Percentiles rank a stretch among this genome's conserved stretches.
Evolutionary conservation across 2,888 invertebrate species (phyloP).

Genomic region (Hydrotaea cyrtoneurina): DNA sequence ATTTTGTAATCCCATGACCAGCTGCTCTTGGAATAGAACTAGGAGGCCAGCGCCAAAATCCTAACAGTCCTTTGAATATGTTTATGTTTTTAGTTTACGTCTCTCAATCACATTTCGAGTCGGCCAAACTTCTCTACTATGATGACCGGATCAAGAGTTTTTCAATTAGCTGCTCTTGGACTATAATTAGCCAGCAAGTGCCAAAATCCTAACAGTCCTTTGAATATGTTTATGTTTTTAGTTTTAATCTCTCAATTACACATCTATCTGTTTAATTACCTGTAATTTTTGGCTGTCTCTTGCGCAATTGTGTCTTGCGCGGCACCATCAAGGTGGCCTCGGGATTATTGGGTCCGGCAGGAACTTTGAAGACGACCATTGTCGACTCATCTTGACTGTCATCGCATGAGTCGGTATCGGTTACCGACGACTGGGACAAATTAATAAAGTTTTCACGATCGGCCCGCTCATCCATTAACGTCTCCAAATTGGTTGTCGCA

Average conservation of each 20-base stretch:
- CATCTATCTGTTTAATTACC: slow-evolving; percentile 74
- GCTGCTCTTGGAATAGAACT: too few relatives aligned
- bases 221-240: too few relatives aligned
- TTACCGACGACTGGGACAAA: slow-evolving; percentile 69
- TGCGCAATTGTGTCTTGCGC: slow-evolving; percentile 69
- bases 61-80: too few relatives aligned
- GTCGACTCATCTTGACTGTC: slow-evolving; percentile 79
- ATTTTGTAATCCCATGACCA: too few relatives aligned
- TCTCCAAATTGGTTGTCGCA: slow-evolving; percentile 71
- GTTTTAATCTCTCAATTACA: neutral
- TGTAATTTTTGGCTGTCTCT: slow-evolving; percentile 81
- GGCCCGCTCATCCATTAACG: slow-evolving; percentile 77
- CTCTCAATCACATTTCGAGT: too few relatives aligned
- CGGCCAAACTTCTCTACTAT: too few relatives aligned
- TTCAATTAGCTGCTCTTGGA: too few relatives aligned
- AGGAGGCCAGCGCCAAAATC: too few relatives aligned
- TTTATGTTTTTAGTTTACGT: too few relatives aligned
- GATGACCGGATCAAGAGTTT: too few relatives aligned
- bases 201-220: too few relatives aligned
- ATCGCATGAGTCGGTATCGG: slow-evolving; percentile 77
- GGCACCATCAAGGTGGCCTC: slow-evolving; percentile 62
- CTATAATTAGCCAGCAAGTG: too few relatives aligned
- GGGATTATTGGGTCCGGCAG: slow-evolving; percentile 65
- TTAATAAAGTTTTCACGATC: slow-evolving; percentile 75
- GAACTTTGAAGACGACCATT: slow-evolving; percentile 73